Base-by-base conservation (phyloP, 2,113 vertebrate species). In the Lethenteron camtschaticum region DNA sequence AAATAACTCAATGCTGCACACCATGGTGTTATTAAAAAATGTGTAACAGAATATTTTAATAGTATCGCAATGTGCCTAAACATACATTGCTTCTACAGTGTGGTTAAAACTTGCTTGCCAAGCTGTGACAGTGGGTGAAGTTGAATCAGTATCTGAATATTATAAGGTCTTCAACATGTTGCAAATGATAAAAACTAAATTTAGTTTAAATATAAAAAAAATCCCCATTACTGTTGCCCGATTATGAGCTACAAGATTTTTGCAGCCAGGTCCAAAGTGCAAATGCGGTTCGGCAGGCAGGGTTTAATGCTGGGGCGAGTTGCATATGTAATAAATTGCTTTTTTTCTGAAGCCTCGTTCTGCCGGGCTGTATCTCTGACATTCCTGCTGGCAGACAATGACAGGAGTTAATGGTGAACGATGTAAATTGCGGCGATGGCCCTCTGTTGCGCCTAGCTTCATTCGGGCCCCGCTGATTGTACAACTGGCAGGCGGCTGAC, bases 341-440 rank as follows among this genome's bases (percentile, higher is more conserved):
- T 24, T 66, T 24, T 66, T 24, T 66, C 63, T 16, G 63, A 66
- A 66, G 63, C n/a, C 63, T 24, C 24, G 63, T 66, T 66, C 63
- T 66, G 63, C 63, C n/a, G 24, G 9, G 63, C 41, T 66, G 63
- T 66, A 66, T 66, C 63, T 66, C 63, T 66, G 63, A 66, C 63
- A 66, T 66, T 66, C 63, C 63, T 66, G n/a, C 63, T 66, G 63
- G 63, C 63, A 66, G 63, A 66, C 63, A 66, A 66, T 66, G 63
- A 66, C 63, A 11, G 63, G n/a, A 11, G 63, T 11, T 66, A 66
- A 66, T 66, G 63, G 9, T n/a, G 63, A 11, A 24, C n/a, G 63
- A 66, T 66, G 63, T 24, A 66, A 66, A 66, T 66, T 24, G 63
- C 9, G 63, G 63, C 63, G 63, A 24, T 24, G 63, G 63, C 63